Evolutionary conservation across 2,888 invertebrate species (phyloP), one percentile per base, ranked within the genome.

Genomic region (Xestia ashworthii): DNA sequence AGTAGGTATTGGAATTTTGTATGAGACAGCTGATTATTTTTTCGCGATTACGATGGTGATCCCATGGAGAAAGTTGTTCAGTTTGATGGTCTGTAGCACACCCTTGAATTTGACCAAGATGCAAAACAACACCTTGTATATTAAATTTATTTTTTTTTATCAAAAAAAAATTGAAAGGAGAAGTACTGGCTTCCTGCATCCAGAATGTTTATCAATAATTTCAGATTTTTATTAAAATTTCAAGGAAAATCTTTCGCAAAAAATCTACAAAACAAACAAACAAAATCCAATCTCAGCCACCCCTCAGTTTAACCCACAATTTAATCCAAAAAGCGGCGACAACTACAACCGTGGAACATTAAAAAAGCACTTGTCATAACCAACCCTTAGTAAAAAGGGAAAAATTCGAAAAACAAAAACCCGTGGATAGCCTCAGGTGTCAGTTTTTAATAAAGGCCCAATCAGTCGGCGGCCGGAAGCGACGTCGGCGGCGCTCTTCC

Each of bases 371-470:
- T 87, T 88, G 90, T 89, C 90, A 87, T 55, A 83, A 84, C 76
- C 88, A 83, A 76, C 74, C 82, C 50, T 76, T 46, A 76, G 74
- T 48, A 78, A 77, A 86, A 85, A 84, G 78, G 60, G 80, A 83
- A 85, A 88, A 86, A 83, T 78, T 81, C 76, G 77, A 81, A 83
- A 88, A 86, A 89, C 88, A 86, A 87, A 88, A 89, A 78, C 83
- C 78, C 64, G 76, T 78, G 87, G 83, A 94, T 89, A 91, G 95
- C 96, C 96, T 91, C 94, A 96, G 96, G 96, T 96, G 96, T 95
- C 95, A 94, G 94, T 95, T 96, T 96, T 96, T 96, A 96, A 96
- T 96, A 96, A 96, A 95, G 94, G 91, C 91, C 95, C 96, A 96
- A 96, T 96, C 96, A 96, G 95, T 95, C 95, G 91, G 89, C 91